Base-by-base conservation (phyloP, 2,888 invertebrate genomes). In the Sarcophaga variegata region DNA sequence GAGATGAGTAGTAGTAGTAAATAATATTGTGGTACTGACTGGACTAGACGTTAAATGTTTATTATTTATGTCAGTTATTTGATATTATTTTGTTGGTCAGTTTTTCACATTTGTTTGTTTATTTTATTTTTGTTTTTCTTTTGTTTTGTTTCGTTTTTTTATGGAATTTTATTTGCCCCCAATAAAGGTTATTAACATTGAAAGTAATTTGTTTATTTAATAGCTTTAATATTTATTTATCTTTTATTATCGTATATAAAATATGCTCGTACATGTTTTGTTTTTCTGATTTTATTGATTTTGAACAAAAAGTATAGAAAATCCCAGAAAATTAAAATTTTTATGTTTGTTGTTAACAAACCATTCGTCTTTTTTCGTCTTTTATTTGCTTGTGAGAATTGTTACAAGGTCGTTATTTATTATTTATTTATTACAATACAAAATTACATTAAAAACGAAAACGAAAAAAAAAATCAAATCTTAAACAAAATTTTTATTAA, bases 131-230 rank as follows among this genome's bases (percentile, higher is more conserved):
- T 37, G 8, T 59, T 22, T 22, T 72, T 25, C 10, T 27, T 71
- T 80, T 63, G 37, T 45, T 62, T 70, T 8, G 20, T 37, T 4
- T 45, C 59, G 1, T 60, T 62, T 62, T 62, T 74, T 74, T 62
- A 25, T 49, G 47, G 25, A 62, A 69, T 75, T 80, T 66, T 71
- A 71, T 86, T 80, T 86, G 86, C 63, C 74, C 80, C 74, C 74
- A 78, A 83, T 83, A 83, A 83, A 83, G 86, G 86, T 86, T 86
- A 81, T 83, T 86, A 77, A 74, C 83, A 83, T 83, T 86, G 83
- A 80, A 83, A 71, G 54, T 80, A 59, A 71, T 71, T 64, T 76
- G 70, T 77, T 64, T 75, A 37, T 69, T 83, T 72, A 76, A 83
- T 64, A 69, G 72, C 67, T 76, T 54, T 67, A 83, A 63, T 27